Percentiles rank a stretch among this genome's conserved stretches.
These are phyloP conservation scores for Meteorus colon DNA, from an alignment of 2,888 invertebrate species.

Conservation along the genomic window DNA sequence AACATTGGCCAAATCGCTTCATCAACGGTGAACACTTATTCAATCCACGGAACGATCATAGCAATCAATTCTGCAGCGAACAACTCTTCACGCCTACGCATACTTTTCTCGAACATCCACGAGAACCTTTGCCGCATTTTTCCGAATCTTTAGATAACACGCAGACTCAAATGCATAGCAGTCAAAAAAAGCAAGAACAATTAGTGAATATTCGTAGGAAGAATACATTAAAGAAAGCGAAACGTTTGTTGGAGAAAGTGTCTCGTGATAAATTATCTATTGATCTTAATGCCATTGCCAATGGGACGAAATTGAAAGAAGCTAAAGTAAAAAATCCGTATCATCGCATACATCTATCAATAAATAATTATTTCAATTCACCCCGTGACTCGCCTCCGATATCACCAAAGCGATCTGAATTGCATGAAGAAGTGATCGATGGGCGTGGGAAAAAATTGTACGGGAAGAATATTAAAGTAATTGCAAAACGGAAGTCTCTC, in stretches of 20 bases:
- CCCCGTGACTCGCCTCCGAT: not conserved
- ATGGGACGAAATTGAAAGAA: conserved; percentile 14
- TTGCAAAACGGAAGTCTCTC: conserved; percentile 11
- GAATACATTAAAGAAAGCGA: not conserved
- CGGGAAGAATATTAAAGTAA: not conserved
- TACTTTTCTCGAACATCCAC: not conserved
- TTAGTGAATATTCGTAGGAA: not conserved
- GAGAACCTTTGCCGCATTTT: not conserved
- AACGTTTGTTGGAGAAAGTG: not conserved
- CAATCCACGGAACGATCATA: not conserved
- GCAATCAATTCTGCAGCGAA: not conserved
- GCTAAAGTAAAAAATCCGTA: not conserved
- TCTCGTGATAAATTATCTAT: not conserved
- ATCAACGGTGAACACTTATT: not conserved
- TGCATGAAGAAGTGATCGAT: not conserved
- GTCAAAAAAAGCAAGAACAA: not conserved
- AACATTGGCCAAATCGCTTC: conserved; percentile 42
- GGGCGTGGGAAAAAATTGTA: not conserved
- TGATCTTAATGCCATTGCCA: not conserved
- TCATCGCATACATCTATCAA: conserved; percentile 17
- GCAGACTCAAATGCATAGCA: not conserved
- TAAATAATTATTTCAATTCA: conserved; percentile 27
- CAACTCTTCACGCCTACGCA: not conserved
- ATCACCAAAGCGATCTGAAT: not conserved
- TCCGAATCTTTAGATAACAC: not conserved